phyloP scores from a whole-genome alignment of 1,140 invertebrate species.

The Drosophila neocordata region DNA sequence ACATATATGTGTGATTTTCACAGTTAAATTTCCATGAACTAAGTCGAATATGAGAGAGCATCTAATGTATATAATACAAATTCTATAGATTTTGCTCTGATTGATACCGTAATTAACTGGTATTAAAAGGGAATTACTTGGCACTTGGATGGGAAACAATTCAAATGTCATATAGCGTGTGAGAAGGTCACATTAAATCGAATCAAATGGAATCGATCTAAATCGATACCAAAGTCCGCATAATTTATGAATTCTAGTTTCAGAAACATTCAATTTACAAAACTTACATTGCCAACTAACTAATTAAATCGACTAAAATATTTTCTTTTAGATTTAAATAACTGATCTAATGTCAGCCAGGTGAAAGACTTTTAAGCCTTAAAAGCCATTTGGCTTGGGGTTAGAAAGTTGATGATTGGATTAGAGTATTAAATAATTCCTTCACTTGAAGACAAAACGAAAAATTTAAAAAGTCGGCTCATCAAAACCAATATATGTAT shows the following conservation, averaged over 20 bases:
- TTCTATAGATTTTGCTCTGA: slow-evolving; percentile 62
- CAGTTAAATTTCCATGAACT: slow-evolving; percentile 73
- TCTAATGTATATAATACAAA: slow-evolving; percentile 54
- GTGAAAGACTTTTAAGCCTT: background rate
- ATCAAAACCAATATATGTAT: slow-evolving; percentile 1
- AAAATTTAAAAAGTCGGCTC: background rate
- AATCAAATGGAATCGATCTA: background rate
- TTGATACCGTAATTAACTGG: slow-evolving; percentile 63
- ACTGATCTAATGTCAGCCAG: no score
- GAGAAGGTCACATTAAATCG: background rate
- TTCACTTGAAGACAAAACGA: background rate
- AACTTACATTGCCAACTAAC: no score
- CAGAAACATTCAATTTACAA: no score
- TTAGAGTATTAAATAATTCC: background rate
- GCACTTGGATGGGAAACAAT: background rate
- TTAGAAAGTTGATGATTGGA: slow-evolving; percentile 4
- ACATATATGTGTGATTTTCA: slow-evolving; percentile 32
- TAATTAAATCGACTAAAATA: no score
- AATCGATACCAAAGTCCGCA: slow-evolving; percentile 2
- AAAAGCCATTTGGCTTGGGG: no score
- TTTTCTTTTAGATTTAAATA: no score
- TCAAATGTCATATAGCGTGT: background rate
- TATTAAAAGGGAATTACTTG: slow-evolving; percentile 15
- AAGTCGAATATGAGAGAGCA: slow-evolving; percentile 21
- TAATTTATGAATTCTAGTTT: background rate